Evolutionary conservation across 1,140 invertebrate species (phyloP), one percentile per base, ranked within the genome.

Genomic region (Trissolcus basalis): DNA sequence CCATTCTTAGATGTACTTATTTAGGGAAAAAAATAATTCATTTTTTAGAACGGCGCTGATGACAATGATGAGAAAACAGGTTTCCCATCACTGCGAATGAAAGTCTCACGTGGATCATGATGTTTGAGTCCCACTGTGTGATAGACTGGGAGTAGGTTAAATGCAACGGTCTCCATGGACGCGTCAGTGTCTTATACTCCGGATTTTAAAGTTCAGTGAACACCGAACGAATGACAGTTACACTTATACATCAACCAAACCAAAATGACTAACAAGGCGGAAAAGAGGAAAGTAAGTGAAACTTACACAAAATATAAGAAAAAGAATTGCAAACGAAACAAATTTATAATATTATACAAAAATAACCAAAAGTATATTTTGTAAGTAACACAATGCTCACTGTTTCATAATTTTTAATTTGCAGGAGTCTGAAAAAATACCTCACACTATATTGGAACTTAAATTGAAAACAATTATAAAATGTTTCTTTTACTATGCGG

Each of bases 391-490:
- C n/a, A n/a, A n/a, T n/a, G 19, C 19, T n/a, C 19, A 27, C 6
- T 27, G 1, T 27, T 27, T 27, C 19, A 39, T 11, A 4, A 35
- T 16, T 32, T 13, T 16, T 54, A 54, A n/a, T 50, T 55, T 56
- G 4, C 70, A 78, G 77, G 47, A 61, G 8, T 9, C 33, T 19
- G 44, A 10, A 39, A 45, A 41, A 44, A 41, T 47, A 3, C 11
- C 5, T 0, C 41, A 11, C 4, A 54, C 56, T 45, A 51, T 84
- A 14, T 60, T 82, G 11, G 75, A 68, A 19, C 54, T 79, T n/a
- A 86, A 83, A 65, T 5, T 84, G 11, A 86, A 83, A 54, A 80
- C 49, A 35, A 32, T 80, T 6, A 56, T 79, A 5, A 81, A 79
- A 41, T 64, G 79, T 19, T 73, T 80, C 33, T 54, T 86, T 11